Evolutionary conservation across 2,113 vertebrate species (phyloP).

Genomic region (Grammomys surdaster): DNA sequence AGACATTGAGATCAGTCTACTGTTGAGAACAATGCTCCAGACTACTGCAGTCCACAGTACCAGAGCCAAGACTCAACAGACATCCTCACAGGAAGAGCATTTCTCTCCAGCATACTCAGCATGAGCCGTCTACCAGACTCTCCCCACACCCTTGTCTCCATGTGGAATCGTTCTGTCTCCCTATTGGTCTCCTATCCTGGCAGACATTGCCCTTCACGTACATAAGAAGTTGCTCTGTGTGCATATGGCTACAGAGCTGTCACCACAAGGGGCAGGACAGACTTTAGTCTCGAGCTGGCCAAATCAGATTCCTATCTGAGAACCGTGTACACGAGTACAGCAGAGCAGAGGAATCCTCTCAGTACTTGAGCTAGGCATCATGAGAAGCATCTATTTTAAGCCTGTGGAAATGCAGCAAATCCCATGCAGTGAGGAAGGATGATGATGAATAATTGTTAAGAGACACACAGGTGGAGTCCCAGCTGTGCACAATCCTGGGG

Average conservation of each 20-base stretch:
- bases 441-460: neutral
- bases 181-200: accelerated
- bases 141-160: neutral
- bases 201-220: neutral
- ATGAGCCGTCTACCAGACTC: neutral
- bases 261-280: no score
- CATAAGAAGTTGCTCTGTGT: accelerated
- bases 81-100: neutral
- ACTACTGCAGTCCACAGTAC: neutral
- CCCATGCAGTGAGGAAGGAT: neutral
- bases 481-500: accelerated
- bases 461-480: neutral
- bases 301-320: neutral
- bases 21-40: neutral
- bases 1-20: neutral
- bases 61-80: neutral
- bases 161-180: neutral
- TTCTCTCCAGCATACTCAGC: neutral
- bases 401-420: neutral
- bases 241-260: neutral
- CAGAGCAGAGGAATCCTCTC: neutral
- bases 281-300: neutral
- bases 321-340: neutral
- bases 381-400: neutral
- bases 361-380: neutral